A percentile compares a stretch with the other conserved stretches of the same genome.
phyloP scores from a whole-genome alignment of 2,113 vertebrate species.

The Oreocharis arfaki region DNA sequence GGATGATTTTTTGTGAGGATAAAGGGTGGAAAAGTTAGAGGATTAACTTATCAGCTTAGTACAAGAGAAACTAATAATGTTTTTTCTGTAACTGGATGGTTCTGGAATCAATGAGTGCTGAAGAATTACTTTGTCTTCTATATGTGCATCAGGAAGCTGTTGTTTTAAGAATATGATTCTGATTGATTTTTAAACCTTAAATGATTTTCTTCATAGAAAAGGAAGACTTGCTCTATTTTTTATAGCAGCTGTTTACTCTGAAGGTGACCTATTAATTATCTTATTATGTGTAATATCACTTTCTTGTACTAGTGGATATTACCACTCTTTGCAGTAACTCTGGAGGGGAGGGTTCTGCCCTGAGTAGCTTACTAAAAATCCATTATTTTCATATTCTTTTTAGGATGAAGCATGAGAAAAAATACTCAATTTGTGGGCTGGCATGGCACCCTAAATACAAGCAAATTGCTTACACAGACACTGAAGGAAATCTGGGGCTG shows the following conservation, averaged over 20 bases:
- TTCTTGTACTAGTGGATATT: neutral
- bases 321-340: neutral
- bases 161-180: neutral
- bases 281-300: neutral
- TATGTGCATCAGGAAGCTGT: neutral
- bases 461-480: constrained; percentile 89
- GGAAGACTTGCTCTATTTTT: neutral
- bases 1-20: neutral
- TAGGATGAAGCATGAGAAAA: constrained; percentile 93
- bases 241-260: neutral
- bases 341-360: neutral
- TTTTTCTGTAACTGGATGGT: neutral
- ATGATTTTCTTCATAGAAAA: neutral
- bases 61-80: neutral
- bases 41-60: neutral
- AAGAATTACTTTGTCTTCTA: neutral
- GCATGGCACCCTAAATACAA: constrained; percentile 86
- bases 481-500: constrained; percentile 88
- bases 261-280: neutral
- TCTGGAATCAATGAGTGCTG: neutral
- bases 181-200: neutral
- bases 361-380: neutral
- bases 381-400: neutral
- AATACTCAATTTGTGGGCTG: constrained; percentile 85
- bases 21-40: neutral